Evolutionary conservation across 2,113 vertebrate species (phyloP).

Genomic region (Pao palembangensis): DNA sequence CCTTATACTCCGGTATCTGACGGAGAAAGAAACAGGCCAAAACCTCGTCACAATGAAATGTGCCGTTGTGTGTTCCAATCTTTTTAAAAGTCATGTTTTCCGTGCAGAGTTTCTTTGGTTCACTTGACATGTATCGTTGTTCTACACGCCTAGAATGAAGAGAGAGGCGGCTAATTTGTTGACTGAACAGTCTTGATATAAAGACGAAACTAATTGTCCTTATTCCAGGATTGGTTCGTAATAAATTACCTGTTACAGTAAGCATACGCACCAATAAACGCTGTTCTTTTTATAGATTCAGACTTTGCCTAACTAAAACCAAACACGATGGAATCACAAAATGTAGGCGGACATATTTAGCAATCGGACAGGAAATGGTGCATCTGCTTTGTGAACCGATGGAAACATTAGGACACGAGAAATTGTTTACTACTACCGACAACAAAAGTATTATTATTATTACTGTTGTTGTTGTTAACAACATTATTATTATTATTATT

Average conservation of each 20-base stretch:
- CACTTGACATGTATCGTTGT: constrained; percentile 56
- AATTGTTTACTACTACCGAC: too few relatives aligned
- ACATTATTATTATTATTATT: too few relatives aligned
- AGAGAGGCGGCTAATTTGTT: neutral
- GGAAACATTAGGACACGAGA: neutral
- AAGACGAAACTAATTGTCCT: neutral
- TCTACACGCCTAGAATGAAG: neutral
- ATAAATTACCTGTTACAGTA: neutral
- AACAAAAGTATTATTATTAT: too few relatives aligned
- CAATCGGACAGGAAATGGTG: constrained; percentile 46
- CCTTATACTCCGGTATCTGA: constrained; percentile 85
- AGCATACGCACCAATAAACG: constrained; percentile 10
- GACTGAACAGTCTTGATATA: neutral
- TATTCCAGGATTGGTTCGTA: neutral
- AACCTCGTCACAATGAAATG: constrained; percentile 93
- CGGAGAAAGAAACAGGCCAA: constrained; percentile 87
- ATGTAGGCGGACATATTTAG: constrained; percentile 25
- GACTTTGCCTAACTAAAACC: too few relatives aligned
- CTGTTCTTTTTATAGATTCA: too few relatives aligned
- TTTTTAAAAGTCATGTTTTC: constrained; percentile 66
- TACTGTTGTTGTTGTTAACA: too few relatives aligned
- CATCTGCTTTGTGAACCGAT: neutral
- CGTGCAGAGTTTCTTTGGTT: constrained; percentile 52
- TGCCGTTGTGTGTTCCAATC: constrained; percentile 92
- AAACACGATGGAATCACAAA: too few relatives aligned